Conservation (phyloP, 2,113 vertebrate genomes). For the Petroica traversi region DNA sequence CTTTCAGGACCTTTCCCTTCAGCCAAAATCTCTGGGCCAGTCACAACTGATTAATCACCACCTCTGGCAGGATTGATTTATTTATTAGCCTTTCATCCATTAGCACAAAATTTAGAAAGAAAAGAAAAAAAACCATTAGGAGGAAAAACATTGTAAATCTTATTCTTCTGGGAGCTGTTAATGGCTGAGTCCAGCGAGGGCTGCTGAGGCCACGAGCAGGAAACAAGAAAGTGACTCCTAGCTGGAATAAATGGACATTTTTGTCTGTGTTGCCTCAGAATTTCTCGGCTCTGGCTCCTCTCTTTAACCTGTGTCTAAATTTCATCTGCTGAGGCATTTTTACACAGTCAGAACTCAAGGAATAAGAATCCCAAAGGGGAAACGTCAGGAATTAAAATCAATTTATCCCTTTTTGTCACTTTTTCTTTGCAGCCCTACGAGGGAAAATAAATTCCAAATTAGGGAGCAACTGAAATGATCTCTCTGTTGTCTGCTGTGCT, state of each 20-base stretch:
- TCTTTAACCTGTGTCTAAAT: not conserved
- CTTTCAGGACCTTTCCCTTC: not conserved
- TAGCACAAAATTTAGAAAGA: not conserved
- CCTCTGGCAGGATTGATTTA: not conserved
- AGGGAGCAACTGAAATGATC: not conserved
- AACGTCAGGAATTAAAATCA: not conserved
- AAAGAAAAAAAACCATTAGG: not conserved
- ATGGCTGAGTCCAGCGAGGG: not conserved
- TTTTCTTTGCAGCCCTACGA: not conserved
- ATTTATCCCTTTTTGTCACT: not conserved
- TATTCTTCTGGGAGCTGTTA: not conserved
- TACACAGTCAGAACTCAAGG: not conserved
- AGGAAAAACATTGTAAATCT: not conserved
- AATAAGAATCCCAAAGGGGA: not conserved
- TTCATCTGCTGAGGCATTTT: not conserved
- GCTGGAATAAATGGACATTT: not conserved
- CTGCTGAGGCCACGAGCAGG: not conserved
- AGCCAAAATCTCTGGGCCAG: not conserved
- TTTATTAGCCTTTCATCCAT: not conserved
- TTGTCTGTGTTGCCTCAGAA: not conserved
- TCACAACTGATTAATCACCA: not conserved
- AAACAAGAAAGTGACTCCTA: not conserved
- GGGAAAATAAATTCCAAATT: not conserved
- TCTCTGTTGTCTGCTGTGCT: not conserved
- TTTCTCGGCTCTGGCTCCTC: not conserved